Percentiles rank a stretch among this genome's conserved stretches.
phyloP scores from a whole-genome alignment of 2,888 invertebrate genomes.

The Miltochrista miniata region DNA sequence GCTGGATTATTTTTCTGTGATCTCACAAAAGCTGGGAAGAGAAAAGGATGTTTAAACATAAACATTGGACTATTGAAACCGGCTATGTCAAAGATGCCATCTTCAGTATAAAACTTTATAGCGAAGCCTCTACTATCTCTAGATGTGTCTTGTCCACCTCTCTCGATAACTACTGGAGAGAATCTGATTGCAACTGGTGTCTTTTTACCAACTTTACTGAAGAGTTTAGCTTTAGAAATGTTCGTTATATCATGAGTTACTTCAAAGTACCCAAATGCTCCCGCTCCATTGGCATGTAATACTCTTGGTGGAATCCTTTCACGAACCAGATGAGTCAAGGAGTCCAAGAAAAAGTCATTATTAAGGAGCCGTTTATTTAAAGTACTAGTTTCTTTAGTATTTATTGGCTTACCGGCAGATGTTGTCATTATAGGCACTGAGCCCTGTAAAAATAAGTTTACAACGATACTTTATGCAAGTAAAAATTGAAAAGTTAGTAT shows the following conservation, averaged over 20 bases:
- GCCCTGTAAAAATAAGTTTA: neutral
- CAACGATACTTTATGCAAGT: no score
- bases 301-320: slow-evolving; percentile 96
- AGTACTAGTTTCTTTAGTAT: slow-evolving; percentile 85
- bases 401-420: slow-evolving; percentile 90
- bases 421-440: slow-evolving; percentile 82
- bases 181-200: slow-evolving; percentile 91
- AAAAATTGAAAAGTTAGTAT: no score
- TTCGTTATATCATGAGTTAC: slow-evolving; percentile 91
- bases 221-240: slow-evolving; percentile 89
- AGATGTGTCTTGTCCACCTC: slow-evolving; percentile 92
- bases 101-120: slow-evolving; percentile 89
- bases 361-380: slow-evolving; percentile 90
- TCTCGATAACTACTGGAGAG: slow-evolving; percentile 92
- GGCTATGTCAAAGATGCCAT: neutral
- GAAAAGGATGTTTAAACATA: neutral
- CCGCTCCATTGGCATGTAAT: slow-evolving; percentile 96
- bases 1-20: neutral
- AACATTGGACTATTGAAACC: neutral
- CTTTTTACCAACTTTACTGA: slow-evolving; percentile 88
- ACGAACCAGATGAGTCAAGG: slow-evolving; percentile 89
- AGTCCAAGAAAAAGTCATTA: slow-evolving; percentile 89
- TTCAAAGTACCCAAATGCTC: slow-evolving; percentile 92
- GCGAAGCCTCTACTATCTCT: slow-evolving; percentile 95
- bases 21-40: neutral